Percentiles rank a stretch among this genome's conserved stretches.
Conservation (phyloP, 1,140 invertebrate genomes). For the Papilio dardanus region DNA sequence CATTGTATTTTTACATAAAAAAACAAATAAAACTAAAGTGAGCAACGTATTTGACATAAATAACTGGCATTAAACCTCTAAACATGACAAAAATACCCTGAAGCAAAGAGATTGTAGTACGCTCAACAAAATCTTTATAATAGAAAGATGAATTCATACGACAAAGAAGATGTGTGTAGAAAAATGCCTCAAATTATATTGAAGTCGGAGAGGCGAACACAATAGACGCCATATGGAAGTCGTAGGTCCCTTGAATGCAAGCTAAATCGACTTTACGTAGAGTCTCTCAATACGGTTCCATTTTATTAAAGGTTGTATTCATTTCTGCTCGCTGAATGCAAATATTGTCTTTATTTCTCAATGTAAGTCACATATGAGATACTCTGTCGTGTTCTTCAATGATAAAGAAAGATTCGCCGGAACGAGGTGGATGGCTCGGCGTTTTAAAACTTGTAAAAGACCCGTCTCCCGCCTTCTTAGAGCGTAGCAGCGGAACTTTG, state of each 20-base stretch:
- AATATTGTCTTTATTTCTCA: conserved; percentile 34
- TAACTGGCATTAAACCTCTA: conserved; percentile 31
- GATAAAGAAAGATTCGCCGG: conserved; percentile 43
- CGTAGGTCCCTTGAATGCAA: conserved; percentile 59
- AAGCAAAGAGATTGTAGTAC: conserved; percentile 40
- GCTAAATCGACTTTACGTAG: conserved; percentile 62
- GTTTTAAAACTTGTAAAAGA: conserved; percentile 74
- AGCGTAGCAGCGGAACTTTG: conserved; percentile 64
- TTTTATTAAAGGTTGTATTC: conserved; percentile 57
- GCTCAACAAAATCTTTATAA: conserved; percentile 40
- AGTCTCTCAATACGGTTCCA: conserved; percentile 58
- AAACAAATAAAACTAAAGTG: not conserved
- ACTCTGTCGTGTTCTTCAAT: conserved; percentile 28
- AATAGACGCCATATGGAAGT: conserved; percentile 56
- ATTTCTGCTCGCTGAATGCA: conserved; percentile 39
- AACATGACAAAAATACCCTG: conserved; percentile 33
- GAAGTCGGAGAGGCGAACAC: conserved; percentile 62
- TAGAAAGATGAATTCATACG: conserved; percentile 48
- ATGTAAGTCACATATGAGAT: conserved; percentile 39
- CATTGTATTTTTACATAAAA: not conserved
- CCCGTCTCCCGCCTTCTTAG: conserved; percentile 59
- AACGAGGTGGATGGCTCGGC: conserved; percentile 52
- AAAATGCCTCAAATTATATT: conserved; percentile 68
- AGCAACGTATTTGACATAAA: conserved; percentile 34
- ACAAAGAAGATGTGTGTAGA: conserved; percentile 54